Evolutionary conservation across 2,888 invertebrate genomes (phyloP), one percentile per base, ranked within the genome.

Genomic region (Catocala nupta): DNA sequence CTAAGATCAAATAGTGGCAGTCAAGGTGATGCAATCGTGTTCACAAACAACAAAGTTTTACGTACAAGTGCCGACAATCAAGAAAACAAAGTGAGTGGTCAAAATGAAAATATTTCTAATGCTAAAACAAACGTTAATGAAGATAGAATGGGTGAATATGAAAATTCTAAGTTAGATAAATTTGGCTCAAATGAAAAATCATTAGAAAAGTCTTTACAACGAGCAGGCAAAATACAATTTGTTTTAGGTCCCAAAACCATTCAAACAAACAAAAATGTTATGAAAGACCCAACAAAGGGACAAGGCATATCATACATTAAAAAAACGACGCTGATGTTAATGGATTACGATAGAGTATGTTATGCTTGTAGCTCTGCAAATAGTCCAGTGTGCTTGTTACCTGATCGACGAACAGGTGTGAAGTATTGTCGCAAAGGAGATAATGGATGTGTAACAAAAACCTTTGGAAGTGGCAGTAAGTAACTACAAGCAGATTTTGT

Each of bases 361-460:
- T 92, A 87, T 63, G 91, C 92, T 33, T 92, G 91, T 60, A 90
- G 87, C 49, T 86, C 87, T 44, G 80, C 81, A 6, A 85, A 71
- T 50, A 88, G 91, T 54, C 83, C 86, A 5, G 78, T 81, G 25
- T 93, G 93, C 68, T 82, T 83, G 84, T 56, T 73, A 13, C 92
- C 92, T 10, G 78, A 86, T 59, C 82, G 80, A 63, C 77, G 62
- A 54, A 93, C 93, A 1, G 86, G 89, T 1, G 83, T 91, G 1
- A 93, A 93, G 68, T 92, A 91, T 70, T 93, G 93, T 66, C 79
- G 75, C 1, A 75, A 70, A 68, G 85, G 82, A 39, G 84, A 88
- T 55, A 77, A 84, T 5, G 79, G 87, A 0, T 93, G 93, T 68
- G 68, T 92, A 0, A 87, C 83, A 0, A 92, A 90, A 77, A 83